Conservation (phyloP, 2,888 invertebrate genomes). For the Phyllotreta striolata region DNA sequence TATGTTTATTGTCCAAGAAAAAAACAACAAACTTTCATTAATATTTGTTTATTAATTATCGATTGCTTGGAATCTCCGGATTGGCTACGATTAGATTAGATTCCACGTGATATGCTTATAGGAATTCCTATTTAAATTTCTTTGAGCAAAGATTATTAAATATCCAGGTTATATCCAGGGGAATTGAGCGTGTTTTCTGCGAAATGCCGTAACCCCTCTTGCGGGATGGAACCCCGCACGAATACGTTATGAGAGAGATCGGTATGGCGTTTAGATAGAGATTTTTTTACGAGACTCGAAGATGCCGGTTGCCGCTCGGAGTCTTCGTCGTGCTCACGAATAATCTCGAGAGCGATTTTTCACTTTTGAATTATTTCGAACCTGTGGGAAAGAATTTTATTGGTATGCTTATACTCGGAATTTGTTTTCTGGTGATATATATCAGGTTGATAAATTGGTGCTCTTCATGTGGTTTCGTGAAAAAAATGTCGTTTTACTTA, state of each 20-base stretch:
- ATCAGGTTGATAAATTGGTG: constrained; percentile 19
- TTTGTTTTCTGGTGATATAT: constrained; percentile 28
- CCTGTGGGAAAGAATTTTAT: constrained; percentile 31
- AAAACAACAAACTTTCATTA: background rate
- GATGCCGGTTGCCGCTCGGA: constrained; percentile 18
- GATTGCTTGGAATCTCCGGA: no score
- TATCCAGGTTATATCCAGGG: no score
- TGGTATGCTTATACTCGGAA: constrained; percentile 23
- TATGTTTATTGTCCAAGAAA: background rate
- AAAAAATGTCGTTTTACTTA: no score
- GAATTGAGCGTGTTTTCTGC: no score
- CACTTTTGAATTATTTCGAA: constrained; percentile 35
- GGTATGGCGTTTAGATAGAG: constrained; percentile 32
- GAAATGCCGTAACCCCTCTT: constrained; percentile 7
- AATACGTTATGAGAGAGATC: constrained; percentile 36
- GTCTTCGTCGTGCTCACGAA: constrained; percentile 23
- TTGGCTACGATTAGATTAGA: no score
- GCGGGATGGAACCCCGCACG: background rate
- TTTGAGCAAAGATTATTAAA: no score
- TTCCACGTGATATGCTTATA: no score
- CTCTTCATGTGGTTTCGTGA: constrained; percentile 2
- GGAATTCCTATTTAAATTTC: no score
- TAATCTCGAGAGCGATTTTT: constrained; percentile 33
- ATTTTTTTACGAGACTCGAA: constrained; percentile 29
- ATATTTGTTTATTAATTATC: no score